Conservation (phyloP, 2,797 vertebrate genomes). For the Acridotheres tristis region DNA sequence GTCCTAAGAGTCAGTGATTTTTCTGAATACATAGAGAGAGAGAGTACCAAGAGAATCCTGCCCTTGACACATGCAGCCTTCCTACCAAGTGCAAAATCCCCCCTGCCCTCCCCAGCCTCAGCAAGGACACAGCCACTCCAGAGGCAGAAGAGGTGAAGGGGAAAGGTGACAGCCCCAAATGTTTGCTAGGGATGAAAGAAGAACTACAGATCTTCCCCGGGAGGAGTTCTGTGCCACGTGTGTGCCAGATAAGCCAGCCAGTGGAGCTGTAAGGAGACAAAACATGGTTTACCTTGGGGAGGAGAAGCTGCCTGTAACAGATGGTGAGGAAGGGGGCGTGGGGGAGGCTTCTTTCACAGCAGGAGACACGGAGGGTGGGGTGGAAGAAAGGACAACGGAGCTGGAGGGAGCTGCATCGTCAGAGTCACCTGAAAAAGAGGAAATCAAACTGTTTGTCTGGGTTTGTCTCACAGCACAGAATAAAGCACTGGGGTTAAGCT, state of each 20-base stretch:
- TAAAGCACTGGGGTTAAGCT: neutral
- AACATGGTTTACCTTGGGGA: constrained; percentile 83
- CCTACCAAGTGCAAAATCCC: neutral
- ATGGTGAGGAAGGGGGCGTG: constrained; percentile 95
- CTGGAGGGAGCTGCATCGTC: constrained; percentile 91
- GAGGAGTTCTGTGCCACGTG: neutral
- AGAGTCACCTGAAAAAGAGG: constrained; percentile 87
- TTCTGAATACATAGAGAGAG: neutral
- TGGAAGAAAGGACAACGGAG: constrained; percentile 87
- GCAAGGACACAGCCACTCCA: neutral
- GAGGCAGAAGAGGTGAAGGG: neutral
- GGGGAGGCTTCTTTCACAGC: constrained; percentile 92
- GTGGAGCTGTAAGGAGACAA: neutral
- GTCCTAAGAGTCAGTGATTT: neutral
- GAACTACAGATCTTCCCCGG: neutral
- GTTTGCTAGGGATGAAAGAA: neutral
- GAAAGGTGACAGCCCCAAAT: neutral
- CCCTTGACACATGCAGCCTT: neutral
- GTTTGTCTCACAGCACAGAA: neutral
- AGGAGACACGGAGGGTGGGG: constrained; percentile 90
- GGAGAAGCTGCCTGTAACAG: constrained; percentile 87
- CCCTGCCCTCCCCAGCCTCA: neutral
- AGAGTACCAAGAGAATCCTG: neutral
- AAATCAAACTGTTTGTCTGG: constrained; percentile 8
- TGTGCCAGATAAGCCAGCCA: neutral